Base-by-base conservation (phyloP, 2,113 vertebrate genomes). In the Calyptomena viridis region DNA sequence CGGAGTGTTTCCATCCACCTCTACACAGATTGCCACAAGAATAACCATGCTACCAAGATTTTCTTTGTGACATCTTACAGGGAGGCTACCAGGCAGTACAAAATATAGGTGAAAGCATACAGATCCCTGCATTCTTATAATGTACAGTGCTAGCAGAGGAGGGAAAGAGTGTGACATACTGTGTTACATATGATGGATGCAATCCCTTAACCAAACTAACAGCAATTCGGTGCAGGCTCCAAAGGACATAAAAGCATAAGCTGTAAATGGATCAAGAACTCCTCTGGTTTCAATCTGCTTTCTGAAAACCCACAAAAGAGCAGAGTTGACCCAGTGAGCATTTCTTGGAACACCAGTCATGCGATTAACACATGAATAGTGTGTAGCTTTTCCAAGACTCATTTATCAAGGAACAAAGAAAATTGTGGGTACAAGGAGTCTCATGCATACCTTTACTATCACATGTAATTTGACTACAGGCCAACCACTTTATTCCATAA, bases 391-490 rank as follows among this genome's bases (percentile, higher is more conserved):
- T 82, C 81, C 71, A 92, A 78, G 85, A 68, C 53, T 86, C 90
- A 82, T 94, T 89, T 82, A 77, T 82, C 66, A 73, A 78, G 30
- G 47, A 89, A 86, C 90, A 94, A 94, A 94, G 80, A 16, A 72
- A 73, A 59, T 30, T 31, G 42, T 47, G 71, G 85, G 86, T 78
- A 94, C 89, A 86, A 52, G 53, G 53, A 77, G 81, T 89, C 64
- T 73, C 53, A n/a, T 18, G 53, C 58, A 77, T 89, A 89, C 89
- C 85, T 89, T 82, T 63, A 27, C 71, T 53, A 67, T 73, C 14
- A 14, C 85, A 52, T 52, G 30, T 20, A 67, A 58, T 76, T 71
- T 91, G 89, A 81, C 74, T 77, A 66, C 19, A 20, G 73, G 89
- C 90, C 89, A 89, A 58, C 8, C 37, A 67, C 64, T 72, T 82